Conservation (phyloP, 2,797 vertebrate genomes). For the Thamnophis elegans region DNA sequence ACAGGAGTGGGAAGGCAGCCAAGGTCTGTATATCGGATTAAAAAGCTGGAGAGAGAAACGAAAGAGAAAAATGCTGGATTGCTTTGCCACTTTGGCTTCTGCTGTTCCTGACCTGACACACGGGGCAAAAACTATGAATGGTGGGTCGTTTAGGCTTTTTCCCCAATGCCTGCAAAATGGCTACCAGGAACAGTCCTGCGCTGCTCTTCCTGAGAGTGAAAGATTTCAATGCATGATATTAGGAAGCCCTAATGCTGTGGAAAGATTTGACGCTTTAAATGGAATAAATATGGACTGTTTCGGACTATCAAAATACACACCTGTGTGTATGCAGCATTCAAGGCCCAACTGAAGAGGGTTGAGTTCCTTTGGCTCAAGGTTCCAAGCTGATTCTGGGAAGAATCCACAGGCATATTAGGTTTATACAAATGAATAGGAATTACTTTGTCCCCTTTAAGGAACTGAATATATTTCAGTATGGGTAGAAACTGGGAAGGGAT, state of each 20-base stretch:
- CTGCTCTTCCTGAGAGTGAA: neutral
- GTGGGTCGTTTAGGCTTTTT: neutral
- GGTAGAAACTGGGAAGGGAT: neutral
- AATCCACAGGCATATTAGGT: neutral
- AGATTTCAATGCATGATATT: neutral
- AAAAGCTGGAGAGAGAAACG: neutral
- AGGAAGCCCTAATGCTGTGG: neutral
- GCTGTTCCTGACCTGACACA: neutral
- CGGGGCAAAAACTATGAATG: neutral
- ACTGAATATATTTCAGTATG: neutral
- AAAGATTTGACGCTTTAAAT: neutral
- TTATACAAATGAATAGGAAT: neutral
- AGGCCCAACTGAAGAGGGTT: neutral
- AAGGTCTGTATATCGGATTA: neutral
- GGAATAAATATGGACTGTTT: neutral
- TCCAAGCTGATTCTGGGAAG: neutral
- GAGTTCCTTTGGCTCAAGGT: neutral
- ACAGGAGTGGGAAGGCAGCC: neutral
- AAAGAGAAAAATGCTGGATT: neutral
- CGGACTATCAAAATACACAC: neutral
- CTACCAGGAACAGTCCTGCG: neutral
- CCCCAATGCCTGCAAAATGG: neutral
- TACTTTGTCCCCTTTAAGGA: neutral
- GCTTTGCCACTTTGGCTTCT: neutral
- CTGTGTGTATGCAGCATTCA: neutral